A percentile compares a stretch with the other conserved stretches of the same genome.
Conservation (phyloP, 1,140 invertebrate genomes). For the Oedothorax gibbosus region DNA sequence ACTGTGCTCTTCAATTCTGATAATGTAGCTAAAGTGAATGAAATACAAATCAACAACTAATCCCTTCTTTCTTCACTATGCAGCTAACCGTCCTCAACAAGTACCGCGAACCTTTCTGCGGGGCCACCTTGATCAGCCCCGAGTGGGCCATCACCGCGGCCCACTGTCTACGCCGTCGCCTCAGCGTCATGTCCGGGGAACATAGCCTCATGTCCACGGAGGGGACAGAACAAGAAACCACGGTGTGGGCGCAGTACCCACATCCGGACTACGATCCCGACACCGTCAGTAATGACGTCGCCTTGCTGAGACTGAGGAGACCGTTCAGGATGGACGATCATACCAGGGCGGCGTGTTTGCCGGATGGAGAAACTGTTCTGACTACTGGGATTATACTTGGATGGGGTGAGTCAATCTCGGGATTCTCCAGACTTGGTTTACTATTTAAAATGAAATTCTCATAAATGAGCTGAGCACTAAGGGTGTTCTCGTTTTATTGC, state of each 20-base stretch:
- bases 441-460: neutral
- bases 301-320: conserved; percentile 75
- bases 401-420: conserved; percentile 22
- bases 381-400: conserved; percentile 69
- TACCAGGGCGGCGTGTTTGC: conserved; percentile 75
- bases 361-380: conserved; percentile 71
- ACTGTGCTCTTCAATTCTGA: too few species aligned
- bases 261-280: conserved; percentile 88
- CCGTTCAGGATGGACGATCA: conserved; percentile 70
- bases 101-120: conserved; percentile 78
- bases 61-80: neutral
- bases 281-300: conserved; percentile 93
- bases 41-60: too few species aligned
- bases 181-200: conserved; percentile 87
- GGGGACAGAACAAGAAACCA: conserved; percentile 79
- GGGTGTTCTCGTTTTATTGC: too few species aligned
- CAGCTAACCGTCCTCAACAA: conserved; percentile 43
- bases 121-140: conserved; percentile 86
- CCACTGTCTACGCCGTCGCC: conserved; percentile 83
- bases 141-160: conserved; percentile 92
- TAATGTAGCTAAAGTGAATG: too few species aligned
- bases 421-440: too few species aligned
- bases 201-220: conserved; percentile 79
- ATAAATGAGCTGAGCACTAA: neutral
- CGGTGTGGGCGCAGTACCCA: conserved; percentile 78